Evolutionary conservation across 2,888 invertebrate genomes (phyloP).

Genomic region (Cephus sareptanus): DNA sequence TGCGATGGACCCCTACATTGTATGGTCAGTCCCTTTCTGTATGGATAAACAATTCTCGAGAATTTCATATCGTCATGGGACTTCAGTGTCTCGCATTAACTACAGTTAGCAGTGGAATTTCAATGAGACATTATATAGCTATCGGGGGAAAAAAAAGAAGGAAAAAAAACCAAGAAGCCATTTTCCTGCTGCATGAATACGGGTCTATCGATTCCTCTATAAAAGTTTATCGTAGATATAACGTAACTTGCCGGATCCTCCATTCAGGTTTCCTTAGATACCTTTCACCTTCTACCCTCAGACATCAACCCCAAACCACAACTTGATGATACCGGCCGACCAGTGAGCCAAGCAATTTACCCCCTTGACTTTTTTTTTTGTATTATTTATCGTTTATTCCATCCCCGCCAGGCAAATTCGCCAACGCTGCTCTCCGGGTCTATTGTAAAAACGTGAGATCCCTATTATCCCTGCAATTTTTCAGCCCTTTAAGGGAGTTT

Average conservation of each 20-base stretch:
- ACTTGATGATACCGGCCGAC: neutral
- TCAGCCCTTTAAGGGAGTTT: neutral
- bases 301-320: neutral
- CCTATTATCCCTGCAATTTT: conserved; percentile 3
- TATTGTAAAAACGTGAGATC: conserved; percentile 4
- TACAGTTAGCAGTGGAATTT: neutral
- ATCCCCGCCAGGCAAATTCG: neutral
- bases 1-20: neutral
- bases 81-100: neutral
- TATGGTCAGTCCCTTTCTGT: neutral
- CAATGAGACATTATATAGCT: neutral
- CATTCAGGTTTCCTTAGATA: neutral
- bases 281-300: neutral
- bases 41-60: neutral
- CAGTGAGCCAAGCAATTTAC: neutral
- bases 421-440: neutral
- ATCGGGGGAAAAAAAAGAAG: neutral
- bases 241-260: neutral
- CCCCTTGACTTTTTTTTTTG: neutral
- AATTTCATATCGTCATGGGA: neutral
- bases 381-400: conserved; percentile 4
- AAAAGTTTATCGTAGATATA: conserved; percentile 2
- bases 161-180: neutral
- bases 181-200: neutral
- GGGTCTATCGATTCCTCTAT: neutral